These are phyloP conservation scores for Cryptomyrus ogoouensis DNA, from an alignment of 2,113 vertebrate species.

Conservation along the genomic window DNA sequence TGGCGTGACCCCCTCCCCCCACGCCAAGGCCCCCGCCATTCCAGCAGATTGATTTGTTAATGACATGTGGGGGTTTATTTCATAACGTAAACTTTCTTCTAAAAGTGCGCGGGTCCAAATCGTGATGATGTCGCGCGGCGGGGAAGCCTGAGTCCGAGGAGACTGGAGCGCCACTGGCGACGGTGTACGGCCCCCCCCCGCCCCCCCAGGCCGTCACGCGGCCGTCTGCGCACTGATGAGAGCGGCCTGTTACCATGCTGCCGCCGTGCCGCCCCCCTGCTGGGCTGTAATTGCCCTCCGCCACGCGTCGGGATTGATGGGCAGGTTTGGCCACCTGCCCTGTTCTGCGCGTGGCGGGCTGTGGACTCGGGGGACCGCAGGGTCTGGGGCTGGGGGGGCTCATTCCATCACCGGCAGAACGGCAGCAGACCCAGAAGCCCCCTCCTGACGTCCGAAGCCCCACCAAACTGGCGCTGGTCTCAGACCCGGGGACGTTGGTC, in stretches of 20 bases:
- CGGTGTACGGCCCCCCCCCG: not conserved
- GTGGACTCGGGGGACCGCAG: not conserved
- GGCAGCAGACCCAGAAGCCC: not conserved
- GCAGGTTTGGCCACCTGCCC: constrained; percentile 46
- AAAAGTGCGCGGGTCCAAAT: not conserved
- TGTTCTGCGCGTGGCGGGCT: not conserved
- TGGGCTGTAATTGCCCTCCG: constrained; percentile 43
- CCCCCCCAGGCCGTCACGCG: constrained; percentile 28
- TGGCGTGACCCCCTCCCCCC: not conserved
- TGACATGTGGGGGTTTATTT: not conserved
- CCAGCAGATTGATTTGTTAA: not conserved
- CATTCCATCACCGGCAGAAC: not conserved
- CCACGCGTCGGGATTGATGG: constrained; percentile 27
- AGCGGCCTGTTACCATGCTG: constrained; percentile 26
- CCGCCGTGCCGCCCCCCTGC: constrained; percentile 34
- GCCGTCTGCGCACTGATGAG: constrained; percentile 37
- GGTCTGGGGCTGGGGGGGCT: not conserved
- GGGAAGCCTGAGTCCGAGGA: not conserved
- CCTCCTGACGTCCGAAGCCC: not conserved
- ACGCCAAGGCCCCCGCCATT: not conserved
- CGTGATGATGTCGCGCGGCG: not conserved
- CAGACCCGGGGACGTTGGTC: not conserved
- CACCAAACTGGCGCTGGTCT: not conserved
- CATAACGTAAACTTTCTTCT: not conserved
- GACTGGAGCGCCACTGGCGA: not conserved